Percentiles rank a stretch among this genome's conserved stretches.
These are phyloP conservation scores for Xanthia icteritia DNA, from an alignment of 2,888 invertebrate genomes.

Conservation along the genomic window DNA sequence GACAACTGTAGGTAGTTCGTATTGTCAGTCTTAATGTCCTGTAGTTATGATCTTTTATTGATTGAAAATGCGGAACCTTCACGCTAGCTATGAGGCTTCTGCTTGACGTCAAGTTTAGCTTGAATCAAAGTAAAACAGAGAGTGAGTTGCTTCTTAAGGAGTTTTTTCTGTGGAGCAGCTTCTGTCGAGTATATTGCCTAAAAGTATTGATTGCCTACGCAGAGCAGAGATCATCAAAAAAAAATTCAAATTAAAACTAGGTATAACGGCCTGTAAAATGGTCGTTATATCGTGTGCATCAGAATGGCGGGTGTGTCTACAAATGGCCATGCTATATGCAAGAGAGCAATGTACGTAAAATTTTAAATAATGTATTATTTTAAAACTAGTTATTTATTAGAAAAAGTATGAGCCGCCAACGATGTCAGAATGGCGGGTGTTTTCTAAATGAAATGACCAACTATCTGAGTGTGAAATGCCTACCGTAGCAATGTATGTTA, in stretches of 20 bases:
- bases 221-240: neutral
- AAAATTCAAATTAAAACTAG: neutral
- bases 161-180: neutral
- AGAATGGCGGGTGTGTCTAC: neutral
- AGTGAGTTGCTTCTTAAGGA: neutral
- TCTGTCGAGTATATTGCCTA: neutral
- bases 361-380: neutral
- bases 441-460: neutral
- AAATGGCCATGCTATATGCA: neutral
- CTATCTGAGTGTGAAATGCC: neutral
- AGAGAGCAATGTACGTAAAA: neutral
- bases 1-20: conserved; percentile 17
- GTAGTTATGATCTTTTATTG: neutral
- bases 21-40: conserved; percentile 3
- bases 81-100: neutral
- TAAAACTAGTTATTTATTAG: neutral
- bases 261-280: neutral
- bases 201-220: neutral
- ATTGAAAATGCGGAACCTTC: neutral
- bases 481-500: neutral
- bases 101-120: neutral
- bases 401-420: neutral
- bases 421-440: neutral
- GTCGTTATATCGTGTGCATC: neutral
- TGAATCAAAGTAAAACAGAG: neutral